A percentile compares a stretch with the other conserved stretches of the same genome.
Conservation (phyloP, 2,113 vertebrate species). For the Mionectes macconnelli region DNA sequence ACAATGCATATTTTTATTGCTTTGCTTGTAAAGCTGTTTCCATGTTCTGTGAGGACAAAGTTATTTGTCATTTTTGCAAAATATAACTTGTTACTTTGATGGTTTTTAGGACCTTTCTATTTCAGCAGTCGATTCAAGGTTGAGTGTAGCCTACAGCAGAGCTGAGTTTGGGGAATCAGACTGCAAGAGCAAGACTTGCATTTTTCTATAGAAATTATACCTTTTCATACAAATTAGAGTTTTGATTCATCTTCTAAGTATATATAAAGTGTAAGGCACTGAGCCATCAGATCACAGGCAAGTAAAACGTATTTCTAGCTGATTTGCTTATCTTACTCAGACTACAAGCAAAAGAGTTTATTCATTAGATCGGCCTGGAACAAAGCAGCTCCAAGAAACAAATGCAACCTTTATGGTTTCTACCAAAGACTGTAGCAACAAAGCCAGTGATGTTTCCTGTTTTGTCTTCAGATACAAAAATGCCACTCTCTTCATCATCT, state of each 20-base stretch:
- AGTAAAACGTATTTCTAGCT: neutral
- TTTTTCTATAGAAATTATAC: neutral
- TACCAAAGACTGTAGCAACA: neutral
- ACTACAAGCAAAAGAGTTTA: neutral
- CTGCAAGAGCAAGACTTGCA: neutral
- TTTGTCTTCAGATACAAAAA: neutral
- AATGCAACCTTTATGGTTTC: neutral
- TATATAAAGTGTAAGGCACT: fast-evolving
- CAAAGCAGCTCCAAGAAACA: neutral
- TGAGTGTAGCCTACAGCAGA: constrained; percentile 52
- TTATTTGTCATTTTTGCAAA: constrained; percentile 59
- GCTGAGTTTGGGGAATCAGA: neutral
- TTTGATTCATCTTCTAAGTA: constrained; percentile 8
- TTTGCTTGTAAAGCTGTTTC: constrained; percentile 49
- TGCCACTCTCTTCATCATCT: neutral
- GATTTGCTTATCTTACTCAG: neutral
- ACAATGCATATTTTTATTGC: constrained; percentile 52
- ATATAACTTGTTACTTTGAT: constrained; percentile 47
- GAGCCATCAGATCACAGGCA: neutral
- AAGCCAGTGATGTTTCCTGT: neutral
- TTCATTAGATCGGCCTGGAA: neutral
- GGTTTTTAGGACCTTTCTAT: constrained; percentile 42
- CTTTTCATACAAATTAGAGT: constrained; percentile 10
- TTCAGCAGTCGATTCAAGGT: constrained; percentile 54
- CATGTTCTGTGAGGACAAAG: constrained; percentile 46